These are phyloP conservation scores for Mus pahari DNA, from an alignment of 2,113 vertebrate genomes.

Conservation along the genomic window DNA sequence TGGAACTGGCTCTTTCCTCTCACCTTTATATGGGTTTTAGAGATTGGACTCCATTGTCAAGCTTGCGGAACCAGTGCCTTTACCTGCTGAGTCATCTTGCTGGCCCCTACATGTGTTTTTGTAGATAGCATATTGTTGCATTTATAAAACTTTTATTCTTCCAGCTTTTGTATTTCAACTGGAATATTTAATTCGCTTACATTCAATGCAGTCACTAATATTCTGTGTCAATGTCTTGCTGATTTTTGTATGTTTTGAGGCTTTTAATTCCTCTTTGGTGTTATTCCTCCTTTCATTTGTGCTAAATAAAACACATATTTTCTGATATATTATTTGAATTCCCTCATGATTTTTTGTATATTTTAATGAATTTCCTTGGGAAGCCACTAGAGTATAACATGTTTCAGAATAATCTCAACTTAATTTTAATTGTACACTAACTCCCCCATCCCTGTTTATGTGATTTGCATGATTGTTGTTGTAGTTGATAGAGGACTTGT, in stretches of 20 bases:
- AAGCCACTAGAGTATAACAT: neutral
- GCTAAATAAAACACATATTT: neutral
- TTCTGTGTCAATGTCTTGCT: neutral
- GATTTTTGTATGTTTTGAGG: neutral
- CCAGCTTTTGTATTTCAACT: constrained; percentile 3
- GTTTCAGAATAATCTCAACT: neutral
- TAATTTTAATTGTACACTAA: neutral
- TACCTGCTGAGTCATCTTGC: neutral
- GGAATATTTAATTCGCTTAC: neutral
- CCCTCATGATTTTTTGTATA: neutral
- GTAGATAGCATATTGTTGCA: neutral
- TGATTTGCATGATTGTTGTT: neutral
- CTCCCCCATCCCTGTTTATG: neutral
- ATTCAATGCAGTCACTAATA: neutral
- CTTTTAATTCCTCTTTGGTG: neutral
- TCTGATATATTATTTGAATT: neutral
- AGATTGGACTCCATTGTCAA: neutral
- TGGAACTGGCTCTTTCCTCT: neutral
- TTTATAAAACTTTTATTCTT: neutral
- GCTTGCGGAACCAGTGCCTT: neutral
- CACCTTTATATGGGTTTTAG: neutral
- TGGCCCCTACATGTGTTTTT: neutral
- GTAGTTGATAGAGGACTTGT: neutral
- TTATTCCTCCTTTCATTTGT: neutral
- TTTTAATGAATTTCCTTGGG: neutral